phyloP scores from a whole-genome alignment of 2,113 vertebrate genomes.

The Alligator mississippiensis region DNA sequence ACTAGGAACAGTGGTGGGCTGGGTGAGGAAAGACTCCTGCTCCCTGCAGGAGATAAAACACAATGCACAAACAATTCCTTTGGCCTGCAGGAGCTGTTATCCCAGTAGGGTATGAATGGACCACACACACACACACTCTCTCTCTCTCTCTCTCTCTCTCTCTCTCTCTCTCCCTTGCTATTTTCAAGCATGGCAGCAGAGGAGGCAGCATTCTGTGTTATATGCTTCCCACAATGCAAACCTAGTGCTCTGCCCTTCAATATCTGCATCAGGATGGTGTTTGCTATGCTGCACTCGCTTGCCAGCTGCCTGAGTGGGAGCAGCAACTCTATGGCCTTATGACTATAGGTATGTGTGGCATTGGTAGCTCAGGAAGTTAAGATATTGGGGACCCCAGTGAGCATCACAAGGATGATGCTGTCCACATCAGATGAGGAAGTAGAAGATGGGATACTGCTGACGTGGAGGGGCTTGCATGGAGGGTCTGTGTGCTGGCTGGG shows the following conservation, averaged over 20 bases:
- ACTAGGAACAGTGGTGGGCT: not conserved
- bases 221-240: not conserved
- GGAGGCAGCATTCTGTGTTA: not conserved
- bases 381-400: too few relatives aligned
- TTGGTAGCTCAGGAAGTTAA: too few relatives aligned
- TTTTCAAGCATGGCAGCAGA: not conserved
- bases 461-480: fast-evolving
- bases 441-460: fast-evolving
- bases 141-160: too few relatives aligned
- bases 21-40: not conserved
- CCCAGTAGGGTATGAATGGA: not conserved
- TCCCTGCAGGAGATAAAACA: not conserved
- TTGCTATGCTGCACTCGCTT: not conserved
- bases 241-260: not conserved
- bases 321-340: not conserved
- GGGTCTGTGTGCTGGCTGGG: fast-evolving
- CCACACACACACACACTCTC: not conserved
- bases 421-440: not conserved
- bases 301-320: not conserved
- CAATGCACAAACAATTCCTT: not conserved
- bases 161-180: too few relatives aligned
- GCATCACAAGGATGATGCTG: fast-evolving
- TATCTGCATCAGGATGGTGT: not conserved
- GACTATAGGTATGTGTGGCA: too few relatives aligned
- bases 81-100: not conserved